Conservation (phyloP, 2,888 invertebrate genomes). For the Ennomos erosarius region DNA sequence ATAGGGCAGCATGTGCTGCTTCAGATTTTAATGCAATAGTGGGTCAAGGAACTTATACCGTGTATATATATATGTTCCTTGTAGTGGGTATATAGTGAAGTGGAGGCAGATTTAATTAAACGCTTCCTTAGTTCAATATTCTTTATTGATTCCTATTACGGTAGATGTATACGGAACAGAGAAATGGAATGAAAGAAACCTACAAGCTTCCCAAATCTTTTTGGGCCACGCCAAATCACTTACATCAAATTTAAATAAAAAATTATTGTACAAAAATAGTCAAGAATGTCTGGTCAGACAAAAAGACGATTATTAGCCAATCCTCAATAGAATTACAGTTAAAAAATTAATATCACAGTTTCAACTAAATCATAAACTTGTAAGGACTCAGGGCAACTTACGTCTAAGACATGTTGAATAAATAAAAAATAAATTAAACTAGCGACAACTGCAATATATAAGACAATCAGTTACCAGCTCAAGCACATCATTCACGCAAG, state of each 20-base stretch:
- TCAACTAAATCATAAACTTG: slow-evolving; percentile 55
- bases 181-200: slow-evolving; percentile 55
- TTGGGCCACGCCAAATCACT: slow-evolving; percentile 22
- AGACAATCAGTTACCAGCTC: slow-evolving; percentile 50
- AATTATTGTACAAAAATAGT: slow-evolving; percentile 38
- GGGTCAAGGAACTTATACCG: too few relatives aligned
- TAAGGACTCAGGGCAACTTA: slow-evolving; percentile 38
- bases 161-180: slow-evolving; percentile 46
- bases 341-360: slow-evolving; percentile 79
- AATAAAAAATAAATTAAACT: slow-evolving; percentile 55
- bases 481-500: slow-evolving; percentile 59
- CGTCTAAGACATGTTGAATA: slow-evolving; percentile 47
- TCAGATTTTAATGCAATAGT: too few relatives aligned
- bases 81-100: too few relatives aligned
- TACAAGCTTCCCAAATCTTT: slow-evolving; percentile 27
- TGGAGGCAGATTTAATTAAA: slow-evolving; percentile 4
- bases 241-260: slow-evolving; percentile 22
- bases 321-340: slow-evolving; percentile 70
- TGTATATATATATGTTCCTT: too few relatives aligned
- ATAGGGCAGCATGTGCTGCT: too few relatives aligned
- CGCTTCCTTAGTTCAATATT: slow-evolving; percentile 19
- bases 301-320: slow-evolving; percentile 54
- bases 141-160: slow-evolving; percentile 50
- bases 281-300: slow-evolving; percentile 24
- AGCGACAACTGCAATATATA: slow-evolving; percentile 57